Evolutionary conservation across 1,140 invertebrate species (phyloP).

Genomic region (Drosophila murphyi): DNA sequence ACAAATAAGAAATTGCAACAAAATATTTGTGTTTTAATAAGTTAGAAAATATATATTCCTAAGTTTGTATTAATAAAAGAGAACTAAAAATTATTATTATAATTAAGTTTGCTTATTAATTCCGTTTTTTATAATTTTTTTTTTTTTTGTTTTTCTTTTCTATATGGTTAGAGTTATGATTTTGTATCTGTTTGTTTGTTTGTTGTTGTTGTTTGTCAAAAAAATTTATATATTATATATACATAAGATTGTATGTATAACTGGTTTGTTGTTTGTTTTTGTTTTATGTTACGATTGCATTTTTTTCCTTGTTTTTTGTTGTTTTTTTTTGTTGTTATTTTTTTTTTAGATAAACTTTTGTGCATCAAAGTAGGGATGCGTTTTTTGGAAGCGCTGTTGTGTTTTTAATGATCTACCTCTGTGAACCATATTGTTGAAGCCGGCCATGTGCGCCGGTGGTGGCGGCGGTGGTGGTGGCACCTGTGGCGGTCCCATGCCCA

Average conservation of each 20-base stretch:
- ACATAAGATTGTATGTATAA: constrained; percentile 45
- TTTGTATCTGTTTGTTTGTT: constrained; percentile 41
- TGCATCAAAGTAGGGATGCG: constrained; percentile 83
- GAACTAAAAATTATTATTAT: constrained; percentile 31
- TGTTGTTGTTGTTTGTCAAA: constrained; percentile 50
- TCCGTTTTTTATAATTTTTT: constrained; percentile 35
- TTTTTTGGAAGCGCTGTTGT: constrained; percentile 83
- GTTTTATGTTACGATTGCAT: constrained; percentile 28
- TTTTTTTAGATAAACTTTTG: constrained; percentile 81
- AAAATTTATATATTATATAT: constrained; percentile 49
- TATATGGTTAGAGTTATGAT: constrained; percentile 35
- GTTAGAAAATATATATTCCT: constrained; percentile 35
- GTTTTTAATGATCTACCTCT: constrained; percentile 84
- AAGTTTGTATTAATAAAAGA: constrained; percentile 22
- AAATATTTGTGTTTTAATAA: constrained; percentile 42
- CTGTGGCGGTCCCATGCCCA: constrained; percentile 67
- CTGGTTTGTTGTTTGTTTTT: constrained; percentile 45
- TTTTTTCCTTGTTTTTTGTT: constrained; percentile 30
- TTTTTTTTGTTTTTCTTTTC: constrained; percentile 38
- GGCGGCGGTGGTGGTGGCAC: constrained; percentile 68
- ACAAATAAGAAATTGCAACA: constrained; percentile 52
- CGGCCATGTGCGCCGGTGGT: constrained; percentile 65
- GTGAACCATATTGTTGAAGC: constrained; percentile 84
- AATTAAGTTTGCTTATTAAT: constrained; percentile 42
- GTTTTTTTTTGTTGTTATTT: constrained; percentile 14